Evolutionary conservation across 2,888 invertebrate species (phyloP).

Genomic region (Mythimna pallens): DNA sequence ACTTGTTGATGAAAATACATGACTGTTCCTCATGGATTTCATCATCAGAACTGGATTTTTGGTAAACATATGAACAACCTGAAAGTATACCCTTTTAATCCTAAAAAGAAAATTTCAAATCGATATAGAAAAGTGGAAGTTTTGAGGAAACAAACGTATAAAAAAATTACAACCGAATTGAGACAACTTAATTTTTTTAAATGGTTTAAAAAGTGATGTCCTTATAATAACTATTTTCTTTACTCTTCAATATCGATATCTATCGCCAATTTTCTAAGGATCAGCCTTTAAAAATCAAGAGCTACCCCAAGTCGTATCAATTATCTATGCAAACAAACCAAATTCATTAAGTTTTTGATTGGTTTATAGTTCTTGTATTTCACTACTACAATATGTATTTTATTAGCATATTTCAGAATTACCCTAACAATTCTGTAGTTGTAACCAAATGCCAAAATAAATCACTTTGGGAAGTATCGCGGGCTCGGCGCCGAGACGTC

Average conservation of each 20-base stretch:
- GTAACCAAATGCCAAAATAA: conserved; percentile 76
- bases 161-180: too few species aligned
- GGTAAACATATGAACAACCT: too few species aligned
- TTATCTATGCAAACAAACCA: conserved; percentile 51
- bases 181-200: too few species aligned
- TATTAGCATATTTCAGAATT: conserved; percentile 68
- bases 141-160: too few species aligned
- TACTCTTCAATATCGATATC: neutral
- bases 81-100: too few species aligned
- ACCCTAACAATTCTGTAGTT: conserved; percentile 64
- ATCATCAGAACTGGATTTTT: too few species aligned
- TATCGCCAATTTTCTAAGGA: neutral
- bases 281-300: conserved; percentile 20
- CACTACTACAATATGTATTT: conserved; percentile 49
- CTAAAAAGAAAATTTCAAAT: too few species aligned
- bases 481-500: conserved; percentile 75
- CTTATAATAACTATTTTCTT: neutral
- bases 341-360: conserved; percentile 58
- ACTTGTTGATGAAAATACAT: too few species aligned
- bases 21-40: too few species aligned
- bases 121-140: too few species aligned
- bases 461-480: conserved; percentile 74
- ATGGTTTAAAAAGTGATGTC: neutral
- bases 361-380: conserved; percentile 57
- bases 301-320: conserved; percentile 27